Conservation (phyloP, 2,888 invertebrate species). For the Deilephila elpenor region DNA sequence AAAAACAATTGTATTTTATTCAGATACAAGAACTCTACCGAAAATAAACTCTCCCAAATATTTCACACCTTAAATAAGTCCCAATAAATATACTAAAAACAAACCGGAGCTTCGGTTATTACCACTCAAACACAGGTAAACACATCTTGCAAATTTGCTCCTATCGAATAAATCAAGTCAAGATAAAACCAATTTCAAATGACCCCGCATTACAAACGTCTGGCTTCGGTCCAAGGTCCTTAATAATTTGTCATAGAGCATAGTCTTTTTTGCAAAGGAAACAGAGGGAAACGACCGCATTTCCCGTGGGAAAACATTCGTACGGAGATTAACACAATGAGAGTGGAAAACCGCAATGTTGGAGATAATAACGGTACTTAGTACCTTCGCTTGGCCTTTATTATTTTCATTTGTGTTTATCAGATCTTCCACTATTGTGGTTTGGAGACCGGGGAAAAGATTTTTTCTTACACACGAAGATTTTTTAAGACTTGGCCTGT, state of each 20-base stretch:
- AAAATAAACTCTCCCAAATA: no score
- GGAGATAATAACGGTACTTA: conserved; percentile 27
- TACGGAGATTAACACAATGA: conserved; percentile 35
- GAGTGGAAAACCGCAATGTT: conserved; percentile 34
- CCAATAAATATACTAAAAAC: not conserved
- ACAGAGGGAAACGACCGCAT: conserved; percentile 23
- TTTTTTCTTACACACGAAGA: not conserved
- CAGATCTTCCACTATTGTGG: not conserved
- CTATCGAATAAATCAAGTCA: conserved; percentile 1
- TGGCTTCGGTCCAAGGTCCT: conserved; percentile 14
- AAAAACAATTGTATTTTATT: no score
- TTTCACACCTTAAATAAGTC: no score
- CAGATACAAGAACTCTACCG: no score
- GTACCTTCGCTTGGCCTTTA: conserved; percentile 23
- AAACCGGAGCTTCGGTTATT: not conserved
- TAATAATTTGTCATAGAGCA: conserved; percentile 22
- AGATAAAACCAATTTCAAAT: conserved; percentile 9
- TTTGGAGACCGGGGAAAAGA: not conserved
- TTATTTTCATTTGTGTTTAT: conserved; percentile 25
- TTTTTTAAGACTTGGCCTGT: not conserved
- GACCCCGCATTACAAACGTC: not conserved
- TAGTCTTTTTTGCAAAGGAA: conserved; percentile 29
- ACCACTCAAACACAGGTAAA: not conserved
- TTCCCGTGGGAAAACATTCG: conserved; percentile 23
- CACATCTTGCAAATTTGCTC: not conserved